phyloP scores from a whole-genome alignment of 2,797 vertebrate genomes.

The Eulemur coronatus region DNA sequence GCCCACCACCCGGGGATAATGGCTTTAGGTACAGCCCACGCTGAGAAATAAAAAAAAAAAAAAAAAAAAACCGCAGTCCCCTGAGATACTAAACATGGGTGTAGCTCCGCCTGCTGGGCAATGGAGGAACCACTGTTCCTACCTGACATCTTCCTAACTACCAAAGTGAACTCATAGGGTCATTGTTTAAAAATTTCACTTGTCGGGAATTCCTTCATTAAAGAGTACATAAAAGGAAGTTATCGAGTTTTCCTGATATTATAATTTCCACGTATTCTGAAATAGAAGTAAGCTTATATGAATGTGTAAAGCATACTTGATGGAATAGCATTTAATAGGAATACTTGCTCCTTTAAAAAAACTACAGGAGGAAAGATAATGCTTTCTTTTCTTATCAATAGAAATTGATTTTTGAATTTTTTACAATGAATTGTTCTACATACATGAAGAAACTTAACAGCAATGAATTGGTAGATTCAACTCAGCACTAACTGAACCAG shows the following conservation, averaged over 20 bases:
- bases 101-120: background rate
- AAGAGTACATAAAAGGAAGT: background rate
- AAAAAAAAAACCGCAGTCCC: background rate
- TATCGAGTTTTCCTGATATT: background rate
- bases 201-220: background rate
- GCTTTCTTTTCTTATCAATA: background rate
- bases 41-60: background rate
- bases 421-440: conserved; percentile 5
- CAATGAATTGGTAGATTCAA: background rate
- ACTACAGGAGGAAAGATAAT: background rate
- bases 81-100: background rate
- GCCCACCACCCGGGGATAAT: background rate
- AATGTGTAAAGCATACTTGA: background rate
- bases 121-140: background rate
- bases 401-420: conserved; percentile 27
- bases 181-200: background rate
- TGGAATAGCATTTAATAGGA: conserved; percentile 16
- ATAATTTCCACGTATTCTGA: conserved; percentile 24
- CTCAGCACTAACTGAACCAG: background rate
- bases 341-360: background rate
- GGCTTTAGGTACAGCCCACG: background rate
- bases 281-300: background rate
- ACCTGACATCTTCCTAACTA: background rate
- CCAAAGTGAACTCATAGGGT: background rate
- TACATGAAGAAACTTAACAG: background rate